These are phyloP conservation scores for Pocillopora grandis DNA, from an alignment of 92 coral and sea anemone genomes.

Conservation along the genomic window DNA sequence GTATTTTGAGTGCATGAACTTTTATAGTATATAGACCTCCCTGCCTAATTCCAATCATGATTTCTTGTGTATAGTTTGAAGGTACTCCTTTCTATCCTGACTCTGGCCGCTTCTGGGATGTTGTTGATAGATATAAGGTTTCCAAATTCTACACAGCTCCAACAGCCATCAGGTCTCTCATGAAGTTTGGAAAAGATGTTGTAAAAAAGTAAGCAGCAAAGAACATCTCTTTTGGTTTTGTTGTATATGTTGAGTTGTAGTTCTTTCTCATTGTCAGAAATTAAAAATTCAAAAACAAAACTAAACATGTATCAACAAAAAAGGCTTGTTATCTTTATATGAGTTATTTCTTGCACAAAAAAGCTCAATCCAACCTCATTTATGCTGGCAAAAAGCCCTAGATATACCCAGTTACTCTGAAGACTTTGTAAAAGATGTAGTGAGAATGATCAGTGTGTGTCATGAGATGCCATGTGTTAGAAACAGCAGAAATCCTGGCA, in stretches of 20 bases:
- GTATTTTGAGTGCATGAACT: no score
- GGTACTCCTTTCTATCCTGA: conserved; percentile 96
- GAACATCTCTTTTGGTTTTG: neutral
- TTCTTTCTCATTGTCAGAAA: neutral
- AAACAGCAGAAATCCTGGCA: no score
- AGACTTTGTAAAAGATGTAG: no score
- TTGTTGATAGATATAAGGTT: conserved; percentile 93
- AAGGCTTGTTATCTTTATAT: no score
- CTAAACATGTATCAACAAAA: no score
- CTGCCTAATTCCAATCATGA: neutral
- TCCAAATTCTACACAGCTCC: conserved; percentile 97
- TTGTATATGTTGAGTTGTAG: neutral
- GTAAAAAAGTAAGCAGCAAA: conserved; percentile 75
- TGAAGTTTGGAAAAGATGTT: conserved; percentile 88
- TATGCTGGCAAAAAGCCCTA: no score
- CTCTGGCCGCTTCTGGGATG: conserved; percentile 91
- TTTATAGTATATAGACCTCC: no score
- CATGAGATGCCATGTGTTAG: no score
- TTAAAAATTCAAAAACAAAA: neutral
- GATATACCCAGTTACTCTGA: no score
- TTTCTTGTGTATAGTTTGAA: conserved; percentile 74
- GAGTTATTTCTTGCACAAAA: no score
- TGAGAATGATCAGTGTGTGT: no score
- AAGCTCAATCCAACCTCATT: no score
- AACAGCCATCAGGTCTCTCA: conserved; percentile 92